Evolutionary conservation across 2,113 vertebrate species (phyloP).

Genomic region (Spea bombifrons): DNA sequence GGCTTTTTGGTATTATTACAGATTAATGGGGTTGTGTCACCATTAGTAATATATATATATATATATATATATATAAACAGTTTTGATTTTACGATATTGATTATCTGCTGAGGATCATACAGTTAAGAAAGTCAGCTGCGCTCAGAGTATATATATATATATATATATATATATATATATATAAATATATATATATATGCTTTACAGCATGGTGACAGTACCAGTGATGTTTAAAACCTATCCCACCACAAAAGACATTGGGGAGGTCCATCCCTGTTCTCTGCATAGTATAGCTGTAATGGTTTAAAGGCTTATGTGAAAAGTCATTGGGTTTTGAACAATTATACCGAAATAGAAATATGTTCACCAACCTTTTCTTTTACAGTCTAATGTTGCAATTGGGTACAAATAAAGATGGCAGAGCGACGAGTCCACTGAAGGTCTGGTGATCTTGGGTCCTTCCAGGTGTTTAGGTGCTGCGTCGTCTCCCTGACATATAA

Average conservation of each 20-base stretch:
- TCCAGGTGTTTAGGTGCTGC: constrained; percentile 48
- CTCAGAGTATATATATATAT: no score
- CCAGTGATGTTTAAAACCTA: background rate
- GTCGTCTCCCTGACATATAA: constrained; percentile 70
- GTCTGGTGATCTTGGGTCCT: constrained; percentile 55
- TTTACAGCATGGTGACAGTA: background rate
- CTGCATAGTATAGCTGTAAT: no score
- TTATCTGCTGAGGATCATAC: no score
- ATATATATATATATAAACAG: no score
- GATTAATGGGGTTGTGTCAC: no score
- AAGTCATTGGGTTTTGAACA: background rate
- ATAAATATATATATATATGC: no score
- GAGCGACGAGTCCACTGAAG: constrained; percentile 72
- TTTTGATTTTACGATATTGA: no score
- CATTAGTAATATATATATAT: no score
- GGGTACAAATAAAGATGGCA: constrained; percentile 87
- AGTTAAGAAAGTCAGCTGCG: no score
- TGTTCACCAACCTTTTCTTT: constrained; percentile 78
- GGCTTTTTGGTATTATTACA: no score
- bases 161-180: no score
- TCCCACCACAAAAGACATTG: background rate
- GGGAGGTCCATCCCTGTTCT: background rate
- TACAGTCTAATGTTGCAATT: constrained; percentile 82
- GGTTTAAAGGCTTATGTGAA: no score
- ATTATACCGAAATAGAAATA: background rate